Evolutionary conservation across 2,797 vertebrate species (phyloP), one percentile per base, ranked within the genome.

Genomic region (Salmo trutta): DNA sequence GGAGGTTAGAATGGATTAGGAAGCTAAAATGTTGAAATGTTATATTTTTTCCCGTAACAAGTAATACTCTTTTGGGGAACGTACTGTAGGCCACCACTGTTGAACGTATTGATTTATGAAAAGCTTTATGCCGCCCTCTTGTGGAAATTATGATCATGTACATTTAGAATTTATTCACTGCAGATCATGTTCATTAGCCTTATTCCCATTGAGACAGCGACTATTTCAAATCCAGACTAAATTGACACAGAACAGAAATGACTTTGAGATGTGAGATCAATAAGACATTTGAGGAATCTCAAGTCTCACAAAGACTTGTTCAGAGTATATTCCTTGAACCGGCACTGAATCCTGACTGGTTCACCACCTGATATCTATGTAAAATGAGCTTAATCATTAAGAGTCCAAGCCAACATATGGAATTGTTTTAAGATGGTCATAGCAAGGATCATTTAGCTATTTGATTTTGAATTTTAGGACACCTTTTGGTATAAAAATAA

Each of bases 81-180:
- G 15, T 36, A 7, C 15, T 15, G 66, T 3, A 68, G 29, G 2
- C 15, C 36, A 33, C 5, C 29, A 17, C 10, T 68, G 29, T 66
- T 31, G 29, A 7, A 31, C 3, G 19, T 6, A 31, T 15, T 68
- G 66, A 36, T 68, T 31, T 36, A 47, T 75, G 41, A 70, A 80
- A 76, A 73, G 75, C 73, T 88, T 72, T 87, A 33, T 90, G 82
- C 90, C 90, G 91, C 84, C 92, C 90, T 77, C 91, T 74, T 84
- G 87, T 90, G 92, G 91, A 75, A 62, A 36, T 2, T 21, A 1
- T 0, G 0, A 5, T 16, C 75, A 73, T 66, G 81, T 84, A 76
- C 92, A 90, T 19, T 17, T 21, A 5, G 14, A 8, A 19, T 36
- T 36, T 71, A 73, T 21, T 47, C 1, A 15, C 24, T 5, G 10